These are phyloP conservation scores for Myiozetetes cayanensis DNA, from an alignment of 2,113 vertebrate species.

Conservation along the genomic window DNA sequence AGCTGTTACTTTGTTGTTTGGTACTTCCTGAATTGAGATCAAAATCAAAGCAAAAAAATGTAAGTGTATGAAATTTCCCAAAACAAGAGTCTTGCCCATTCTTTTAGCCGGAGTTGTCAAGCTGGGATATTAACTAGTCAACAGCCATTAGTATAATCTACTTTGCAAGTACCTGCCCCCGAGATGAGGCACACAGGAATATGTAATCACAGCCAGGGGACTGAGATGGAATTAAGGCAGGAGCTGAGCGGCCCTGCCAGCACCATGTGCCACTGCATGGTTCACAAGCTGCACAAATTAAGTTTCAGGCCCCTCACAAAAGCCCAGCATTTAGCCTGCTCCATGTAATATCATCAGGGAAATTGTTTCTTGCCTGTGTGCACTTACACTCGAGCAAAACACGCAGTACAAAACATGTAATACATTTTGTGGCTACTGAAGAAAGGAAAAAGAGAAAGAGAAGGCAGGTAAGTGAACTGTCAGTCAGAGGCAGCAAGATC, in stretches of 20 bases:
- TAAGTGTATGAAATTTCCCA: background rate
- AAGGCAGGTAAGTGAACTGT: slow-evolving; percentile 33
- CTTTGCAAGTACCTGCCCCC: background rate
- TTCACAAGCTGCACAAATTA: slow-evolving; percentile 37
- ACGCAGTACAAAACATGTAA: background rate
- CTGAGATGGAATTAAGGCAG: background rate
- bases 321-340: background rate
- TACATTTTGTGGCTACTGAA: slow-evolving; percentile 20
- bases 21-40: background rate
- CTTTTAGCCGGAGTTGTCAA: background rate
- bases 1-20: background rate
- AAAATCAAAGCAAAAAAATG: background rate
- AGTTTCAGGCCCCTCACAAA: slow-evolving; percentile 19
- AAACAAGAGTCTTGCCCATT: background rate
- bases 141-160: background rate
- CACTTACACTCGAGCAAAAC: background rate
- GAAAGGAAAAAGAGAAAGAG: background rate
- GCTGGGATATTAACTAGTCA: background rate
- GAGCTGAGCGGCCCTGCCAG: background rate
- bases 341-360: slow-evolving; percentile 8
- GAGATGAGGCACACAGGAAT: background rate
- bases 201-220: background rate
- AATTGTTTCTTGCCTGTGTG: slow-evolving; percentile 39
- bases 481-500: background rate
- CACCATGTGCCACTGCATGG: background rate